Evolutionary conservation across 2,888 invertebrate genomes (phyloP), one percentile per base, ranked within the genome.

Genomic region (Parnassius apollo): DNA sequence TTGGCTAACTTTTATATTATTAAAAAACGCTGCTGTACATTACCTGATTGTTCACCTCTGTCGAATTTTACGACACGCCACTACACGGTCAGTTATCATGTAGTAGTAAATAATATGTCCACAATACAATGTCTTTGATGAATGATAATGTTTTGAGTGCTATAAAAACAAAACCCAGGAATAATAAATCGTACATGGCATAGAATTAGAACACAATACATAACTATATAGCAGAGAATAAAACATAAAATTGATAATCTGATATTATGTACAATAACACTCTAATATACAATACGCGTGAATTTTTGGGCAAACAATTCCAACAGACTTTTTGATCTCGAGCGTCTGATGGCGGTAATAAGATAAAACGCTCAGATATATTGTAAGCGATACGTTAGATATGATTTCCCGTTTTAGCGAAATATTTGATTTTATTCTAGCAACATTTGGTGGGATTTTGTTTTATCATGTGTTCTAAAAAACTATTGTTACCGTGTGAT

Each of bases 231-330:
- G 51, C 2, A 51, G 11, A 3, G n/a, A 49, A 49, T 18, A 9
- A 49, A 49, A 49, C 49, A 49, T 13, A 49, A 49, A 49, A 49
- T 49, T 13, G 25, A 48, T 9, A 48, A n/a, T 8, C 13, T n/a
- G 49, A 51, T 22, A 46, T 11, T 11, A 22, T 25, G 51, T 22
- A 25, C 9, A 50, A 25, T 53, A 9, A 42, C n/a, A 42, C 10
- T 42, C 8, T 9, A 2, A 8, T 42, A 53, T 22, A 12, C 13
- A 11, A 51, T 56, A 61, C 44, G 50, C 55, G 51, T n/a, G 22
- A 56, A 57, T 66, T 70, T 70, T 68, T 57, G 66, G 66, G 62
- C 68, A 70, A 71, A 69, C 70, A 68, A 70, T 71, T 70, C 70
- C 69, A 69, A 69, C 69, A 68, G 58, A 67, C 71, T 65, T 69